phyloP scores from a whole-genome alignment of 2,797 vertebrate genomes.

The Coccyzus lansbergi region DNA sequence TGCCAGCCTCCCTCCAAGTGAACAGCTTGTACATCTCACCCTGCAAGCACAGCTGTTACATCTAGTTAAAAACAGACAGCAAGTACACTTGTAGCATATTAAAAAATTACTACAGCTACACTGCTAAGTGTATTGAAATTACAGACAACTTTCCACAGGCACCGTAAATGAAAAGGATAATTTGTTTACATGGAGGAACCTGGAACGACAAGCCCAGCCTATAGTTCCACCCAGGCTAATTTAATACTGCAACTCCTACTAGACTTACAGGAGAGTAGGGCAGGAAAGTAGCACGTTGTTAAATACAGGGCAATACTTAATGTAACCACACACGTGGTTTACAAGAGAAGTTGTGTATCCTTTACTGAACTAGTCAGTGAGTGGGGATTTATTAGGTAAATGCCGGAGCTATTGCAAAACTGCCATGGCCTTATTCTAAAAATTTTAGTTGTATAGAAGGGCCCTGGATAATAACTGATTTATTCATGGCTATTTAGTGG shows the following conservation, averaged over 20 bases:
- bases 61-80: rapidly evolving
- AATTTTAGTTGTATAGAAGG: neutral
- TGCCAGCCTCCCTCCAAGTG: neutral
- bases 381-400: conserved; percentile 19
- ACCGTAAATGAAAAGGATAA: neutral
- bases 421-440: neutral
- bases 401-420: conserved; percentile 26
- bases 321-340: conserved; percentile 11
- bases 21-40: rapidly evolving
- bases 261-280: neutral
- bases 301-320: conserved; percentile 39
- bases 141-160: neutral
- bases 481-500: neutral
- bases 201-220: conserved; percentile 36
- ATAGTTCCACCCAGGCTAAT: conserved; percentile 28
- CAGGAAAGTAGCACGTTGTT: conserved; percentile 9
- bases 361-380: neutral
- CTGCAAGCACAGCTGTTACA: neutral
- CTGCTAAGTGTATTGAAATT: neutral
- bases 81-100: neutral
- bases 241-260: conserved; percentile 28
- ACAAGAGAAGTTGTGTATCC: neutral
- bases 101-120: neutral
- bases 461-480: neutral
- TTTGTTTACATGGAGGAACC: conserved; percentile 7